Evolutionary conservation across 2,888 invertebrate species (phyloP), one percentile per base, ranked within the genome.

Genomic region (Chymomyza procnemis): DNA sequence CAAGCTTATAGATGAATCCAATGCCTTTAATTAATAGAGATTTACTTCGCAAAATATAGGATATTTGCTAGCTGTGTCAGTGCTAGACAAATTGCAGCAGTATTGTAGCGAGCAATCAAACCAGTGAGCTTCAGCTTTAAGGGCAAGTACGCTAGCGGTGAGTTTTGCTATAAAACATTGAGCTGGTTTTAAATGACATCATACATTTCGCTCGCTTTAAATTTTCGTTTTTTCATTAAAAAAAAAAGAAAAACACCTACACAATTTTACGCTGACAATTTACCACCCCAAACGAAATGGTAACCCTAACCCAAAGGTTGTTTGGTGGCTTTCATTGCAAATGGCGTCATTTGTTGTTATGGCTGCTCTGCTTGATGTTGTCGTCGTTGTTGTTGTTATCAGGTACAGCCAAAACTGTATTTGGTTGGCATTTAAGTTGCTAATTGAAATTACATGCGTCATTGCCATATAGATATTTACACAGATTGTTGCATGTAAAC

Each of bases 401-500:
- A 54, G 54, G 54, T 54, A 19, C 21, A 0, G n/a, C n/a, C n/a
- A n/a, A n/a, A n/a, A n/a, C 22, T 16, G 50, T 18, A 6, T 50
- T 54, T 54, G 14, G 18, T 54, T 54, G 34, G 34, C 34, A 14
- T 9, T 41, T 18, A 19, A 21, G 54, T 21, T 21, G 14, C 64
- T 71, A 71, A 71, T 71, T 71, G 71, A 71, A 71, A 66, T 70
- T 71, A 65, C 70, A 66, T 66, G 70, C 66, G 66, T 59, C 61
- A 71, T 14, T 18, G 48, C n/a, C 16, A 18, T 21, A 21, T 21
- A 19, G 54, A 19, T 54, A 18, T 61, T 58, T 58, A 14, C 19
- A 54, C 21, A 54, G 19, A 50, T 56, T 56, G 26, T 16, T 30
- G 22, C 46, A 64, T 22, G 61, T 18, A 41, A 26, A 55, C 52